Evolutionary conservation across 1,140 invertebrate species (phyloP).

Genomic region (Tribolium castaneum): DNA sequence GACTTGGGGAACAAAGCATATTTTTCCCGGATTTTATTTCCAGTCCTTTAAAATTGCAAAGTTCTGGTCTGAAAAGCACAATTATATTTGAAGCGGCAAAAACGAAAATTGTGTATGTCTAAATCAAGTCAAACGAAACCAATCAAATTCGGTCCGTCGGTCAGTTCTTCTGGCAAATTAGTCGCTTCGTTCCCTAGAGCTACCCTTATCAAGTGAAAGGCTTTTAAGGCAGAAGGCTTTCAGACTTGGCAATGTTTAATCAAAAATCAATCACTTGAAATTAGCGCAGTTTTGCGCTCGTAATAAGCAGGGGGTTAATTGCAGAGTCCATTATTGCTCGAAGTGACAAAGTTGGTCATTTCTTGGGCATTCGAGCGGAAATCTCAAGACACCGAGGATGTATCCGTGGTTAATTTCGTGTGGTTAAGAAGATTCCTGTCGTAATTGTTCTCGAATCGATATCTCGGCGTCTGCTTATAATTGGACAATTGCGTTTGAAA

Average conservation of each 20-base stretch:
- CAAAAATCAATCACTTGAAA: not conserved
- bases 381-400: conserved; percentile 1
- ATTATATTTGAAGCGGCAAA: not conserved
- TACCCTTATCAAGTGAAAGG: conserved; percentile 4
- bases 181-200: not conserved
- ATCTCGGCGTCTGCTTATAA: not conserved
- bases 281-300: not conserved
- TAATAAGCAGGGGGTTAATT: not conserved
- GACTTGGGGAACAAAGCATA: not conserved
- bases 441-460: conserved; percentile 2
- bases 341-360: conserved; percentile 12
- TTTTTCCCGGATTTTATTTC: not conserved
- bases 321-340: not conserved
- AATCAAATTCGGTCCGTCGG: not conserved
- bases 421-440: conserved; percentile 1
- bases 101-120: not conserved
- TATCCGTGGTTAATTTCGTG: conserved; percentile 15
- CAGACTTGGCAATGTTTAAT: not conserved
- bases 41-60: not conserved
- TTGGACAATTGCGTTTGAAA: not conserved
- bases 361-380: not conserved
- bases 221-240: not conserved
- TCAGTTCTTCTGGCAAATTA: conserved; percentile 14
- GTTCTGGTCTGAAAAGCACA: not conserved
- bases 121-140: not conserved